Evolutionary conservation across 2,113 vertebrate genomes (phyloP).

Genomic region (Haemorhous mexicanus): DNA sequence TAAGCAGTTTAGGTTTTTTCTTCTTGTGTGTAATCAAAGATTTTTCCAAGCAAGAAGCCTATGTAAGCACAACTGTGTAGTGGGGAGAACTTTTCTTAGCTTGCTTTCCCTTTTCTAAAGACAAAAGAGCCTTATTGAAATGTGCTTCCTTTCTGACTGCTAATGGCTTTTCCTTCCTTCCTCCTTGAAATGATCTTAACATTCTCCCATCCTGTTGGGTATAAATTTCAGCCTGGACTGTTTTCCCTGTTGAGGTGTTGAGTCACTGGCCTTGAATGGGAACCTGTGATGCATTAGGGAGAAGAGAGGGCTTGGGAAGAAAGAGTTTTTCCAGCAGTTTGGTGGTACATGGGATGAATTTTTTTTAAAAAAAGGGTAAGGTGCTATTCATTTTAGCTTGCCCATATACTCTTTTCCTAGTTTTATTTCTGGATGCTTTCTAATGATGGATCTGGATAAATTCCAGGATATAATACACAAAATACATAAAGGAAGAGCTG

Average conservation of each 20-base stretch:
- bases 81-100: not conserved
- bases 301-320: not conserved
- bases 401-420: not conserved
- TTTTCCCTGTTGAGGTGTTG: slow-evolving; percentile 43
- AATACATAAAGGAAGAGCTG: slow-evolving; percentile 18
- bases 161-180: slow-evolving; percentile 66
- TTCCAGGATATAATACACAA: not conserved
- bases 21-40: not conserved
- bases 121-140: slow-evolving; percentile 60
- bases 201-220: slow-evolving; percentile 54
- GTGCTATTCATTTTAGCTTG: not conserved
- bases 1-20: not conserved
- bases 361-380: not conserved
- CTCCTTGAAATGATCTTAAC: slow-evolving; percentile 39
- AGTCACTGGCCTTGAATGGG: slow-evolving; percentile 30
- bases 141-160: slow-evolving; percentile 52
- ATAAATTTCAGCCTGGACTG: slow-evolving; percentile 32
- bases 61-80: not conserved
- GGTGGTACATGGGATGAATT: not conserved
- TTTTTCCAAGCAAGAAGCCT: not conserved
- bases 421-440: slow-evolving; percentile 30
- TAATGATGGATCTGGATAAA: not conserved
- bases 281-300: not conserved
- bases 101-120: slow-evolving; percentile 55
- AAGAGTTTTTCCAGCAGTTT: slow-evolving; percentile 9